Conservation (phyloP, 2,113 vertebrate genomes). For the Leptobrachium ailaonicum region DNA sequence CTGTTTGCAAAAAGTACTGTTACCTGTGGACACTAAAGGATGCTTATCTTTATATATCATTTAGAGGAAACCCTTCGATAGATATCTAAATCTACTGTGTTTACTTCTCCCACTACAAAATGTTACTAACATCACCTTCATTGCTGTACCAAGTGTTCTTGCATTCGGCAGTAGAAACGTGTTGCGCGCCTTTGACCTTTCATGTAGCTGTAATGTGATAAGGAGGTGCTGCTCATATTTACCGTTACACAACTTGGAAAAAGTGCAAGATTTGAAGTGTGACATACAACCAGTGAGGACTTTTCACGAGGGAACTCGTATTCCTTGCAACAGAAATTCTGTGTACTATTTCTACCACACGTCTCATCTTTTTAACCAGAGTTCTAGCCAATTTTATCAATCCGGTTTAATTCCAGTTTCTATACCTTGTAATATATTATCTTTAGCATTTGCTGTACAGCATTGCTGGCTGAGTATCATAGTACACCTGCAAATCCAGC, state of each 20-base stretch:
- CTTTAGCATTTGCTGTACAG: not conserved
- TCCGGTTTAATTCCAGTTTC: not conserved
- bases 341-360: not conserved
- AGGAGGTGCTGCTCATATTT: constrained; percentile 41
- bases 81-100: too few species aligned
- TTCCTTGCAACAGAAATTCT: too few species aligned
- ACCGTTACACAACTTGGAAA: constrained; percentile 30
- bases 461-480: constrained; percentile 19
- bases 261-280: constrained; percentile 17
- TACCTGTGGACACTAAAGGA: too few species aligned
- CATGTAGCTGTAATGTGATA: constrained; percentile 43
- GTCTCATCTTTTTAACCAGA: not conserved
- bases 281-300: constrained; percentile 6
- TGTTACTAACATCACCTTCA: too few species aligned
- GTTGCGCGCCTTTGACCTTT: constrained; percentile 39
- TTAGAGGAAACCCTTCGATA: too few species aligned
- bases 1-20: too few species aligned
- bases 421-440: constrained; percentile 1
- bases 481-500: constrained; percentile 31
- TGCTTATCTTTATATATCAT: too few species aligned
- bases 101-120: too few species aligned
- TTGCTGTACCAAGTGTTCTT: constrained; percentile 18
- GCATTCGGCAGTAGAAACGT: constrained; percentile 29
- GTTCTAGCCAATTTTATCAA: not conserved
- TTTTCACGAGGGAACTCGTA: not conserved